Evolutionary conservation across 2,113 vertebrate genomes (phyloP).

Genomic region (Clinocottus analis): DNA sequence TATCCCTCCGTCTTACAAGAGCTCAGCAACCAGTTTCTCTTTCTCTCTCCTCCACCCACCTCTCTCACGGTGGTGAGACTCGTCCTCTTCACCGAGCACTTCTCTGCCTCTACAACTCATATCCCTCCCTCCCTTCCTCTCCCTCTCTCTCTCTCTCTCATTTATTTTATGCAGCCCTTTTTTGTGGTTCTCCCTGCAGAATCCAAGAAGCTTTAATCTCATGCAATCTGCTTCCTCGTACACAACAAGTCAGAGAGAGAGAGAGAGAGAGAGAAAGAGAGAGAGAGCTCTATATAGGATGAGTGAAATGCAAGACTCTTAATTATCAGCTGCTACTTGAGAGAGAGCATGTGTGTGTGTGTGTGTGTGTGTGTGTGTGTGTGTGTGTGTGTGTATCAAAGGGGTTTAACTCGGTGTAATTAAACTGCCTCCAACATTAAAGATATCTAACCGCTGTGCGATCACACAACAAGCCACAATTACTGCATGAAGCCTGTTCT

Average conservation of each 20-base stretch:
- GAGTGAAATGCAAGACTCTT: slow-evolving; percentile 74
- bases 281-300: slow-evolving; percentile 23
- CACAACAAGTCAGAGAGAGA: slow-evolving; percentile 45
- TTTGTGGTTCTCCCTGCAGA: slow-evolving; percentile 42
- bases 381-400: slow-evolving; percentile 35
- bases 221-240: slow-evolving; percentile 77
- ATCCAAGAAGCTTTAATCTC: slow-evolving; percentile 74
- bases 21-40: slow-evolving; percentile 34
- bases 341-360: slow-evolving; percentile 10
- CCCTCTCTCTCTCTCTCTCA: slow-evolving; percentile 29
- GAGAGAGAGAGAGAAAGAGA: not conserved
- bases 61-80: slow-evolving; percentile 74
- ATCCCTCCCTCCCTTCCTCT: slow-evolving; percentile 26
- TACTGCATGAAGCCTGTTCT: slow-evolving; percentile 50
- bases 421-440: slow-evolving; percentile 74
- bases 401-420: slow-evolving; percentile 74
- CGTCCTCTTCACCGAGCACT: slow-evolving; percentile 61
- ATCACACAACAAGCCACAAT: slow-evolving; percentile 67
- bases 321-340: slow-evolving; percentile 71
- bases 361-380: slow-evolving; percentile 19
- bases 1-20: slow-evolving; percentile 44
- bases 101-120: slow-evolving; percentile 49
- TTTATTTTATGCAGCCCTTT: slow-evolving; percentile 46
- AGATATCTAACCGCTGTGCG: slow-evolving; percentile 60
- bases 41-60: slow-evolving; percentile 73